Base-by-base conservation (phyloP, 2,888 invertebrate species). In the Xestia sexstrigata region DNA sequence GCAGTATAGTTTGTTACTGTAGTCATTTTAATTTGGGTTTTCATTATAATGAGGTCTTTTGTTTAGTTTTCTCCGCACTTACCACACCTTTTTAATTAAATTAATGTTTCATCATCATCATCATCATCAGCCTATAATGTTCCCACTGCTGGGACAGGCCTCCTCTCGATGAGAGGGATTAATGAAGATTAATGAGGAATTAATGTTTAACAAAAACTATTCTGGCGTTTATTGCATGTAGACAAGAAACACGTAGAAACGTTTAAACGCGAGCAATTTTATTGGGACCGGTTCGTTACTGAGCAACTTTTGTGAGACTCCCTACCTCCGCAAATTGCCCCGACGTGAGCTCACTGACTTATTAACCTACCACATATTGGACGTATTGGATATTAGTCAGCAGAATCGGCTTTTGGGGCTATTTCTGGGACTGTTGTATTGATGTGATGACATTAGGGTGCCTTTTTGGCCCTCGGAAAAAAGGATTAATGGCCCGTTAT, bases 271-370 rank as follows among this genome's bases (percentile, higher is more conserved):
- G 83, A 90, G 88, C 92, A 92, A 94, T 90, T 91, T 90, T 78
- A 94, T 92, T 89, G 90, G 89, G 89, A 89, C 91, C 90, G 90
- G 92, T 93, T 93, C 93, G 93, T 93, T 94, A 93, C 93, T 88
- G 91, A 82, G 88, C 88, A 92, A 93, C 91, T 93, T 93, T 92
- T 92, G 90, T 90, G 85, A 85, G 89, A 87, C 92, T 90, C 88
- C 90, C 86, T 90, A 89, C 90, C 91, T 88, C 87, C 86, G 86
- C 89, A 93, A 94, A 94, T 94, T 92, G 93, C 83, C 79, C 49
- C 87, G 85, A 94, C 94, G 94, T 94, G 94, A 92, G 87, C 90
- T 85, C 83, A 91, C 89, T 91, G 84, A 89, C 90, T 91, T 92
- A 92, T 93, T 91, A 91, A 91, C 85, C 88, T 87, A 87, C 87